phyloP scores from a whole-genome alignment of 2,888 invertebrate genomes.

The Euclidia mi region DNA sequence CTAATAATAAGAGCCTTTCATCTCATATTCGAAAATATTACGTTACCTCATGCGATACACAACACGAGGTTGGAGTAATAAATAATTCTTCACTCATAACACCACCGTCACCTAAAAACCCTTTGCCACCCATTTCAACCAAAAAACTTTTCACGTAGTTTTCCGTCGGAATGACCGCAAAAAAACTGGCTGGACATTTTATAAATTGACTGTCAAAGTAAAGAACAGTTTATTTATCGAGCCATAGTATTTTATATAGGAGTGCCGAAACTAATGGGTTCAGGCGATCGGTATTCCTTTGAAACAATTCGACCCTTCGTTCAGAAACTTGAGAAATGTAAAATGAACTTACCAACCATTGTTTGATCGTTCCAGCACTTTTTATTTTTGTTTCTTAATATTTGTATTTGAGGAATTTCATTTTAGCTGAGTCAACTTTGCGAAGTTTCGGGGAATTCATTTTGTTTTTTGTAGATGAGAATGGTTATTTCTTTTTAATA shows the following conservation, averaged over 20 bases:
- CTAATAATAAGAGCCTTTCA: no score
- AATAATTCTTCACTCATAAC: background rate
- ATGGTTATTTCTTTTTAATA: background rate
- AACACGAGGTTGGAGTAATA: background rate
- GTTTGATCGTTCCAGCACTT: slow-evolving; percentile 26
- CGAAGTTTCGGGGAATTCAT: background rate
- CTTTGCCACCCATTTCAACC: slow-evolving; percentile 6
- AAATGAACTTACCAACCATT: slow-evolving; percentile 38
- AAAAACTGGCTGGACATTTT: slow-evolving; percentile 45
- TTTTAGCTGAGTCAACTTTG: background rate
- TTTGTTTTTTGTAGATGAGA: background rate
- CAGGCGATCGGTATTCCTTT: slow-evolving; percentile 60
- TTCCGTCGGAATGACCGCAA: slow-evolving; percentile 28
- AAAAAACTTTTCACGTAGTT: slow-evolving; percentile 21
- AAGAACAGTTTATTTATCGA: slow-evolving; percentile 57
- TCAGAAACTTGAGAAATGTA: slow-evolving; percentile 45
- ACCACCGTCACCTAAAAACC: background rate
- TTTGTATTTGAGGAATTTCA: slow-evolving; percentile 4
- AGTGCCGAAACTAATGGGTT: slow-evolving; percentile 59
- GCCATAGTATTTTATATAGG: slow-evolving; percentile 54
- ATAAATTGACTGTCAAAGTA: slow-evolving; percentile 58
- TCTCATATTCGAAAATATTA: no score
- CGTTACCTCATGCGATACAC: no score
- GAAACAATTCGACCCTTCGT: slow-evolving; percentile 60
- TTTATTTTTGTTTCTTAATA: slow-evolving; percentile 21